Base-by-base conservation (phyloP, 2,113 vertebrate genomes). In the Vimba vimba region DNA sequence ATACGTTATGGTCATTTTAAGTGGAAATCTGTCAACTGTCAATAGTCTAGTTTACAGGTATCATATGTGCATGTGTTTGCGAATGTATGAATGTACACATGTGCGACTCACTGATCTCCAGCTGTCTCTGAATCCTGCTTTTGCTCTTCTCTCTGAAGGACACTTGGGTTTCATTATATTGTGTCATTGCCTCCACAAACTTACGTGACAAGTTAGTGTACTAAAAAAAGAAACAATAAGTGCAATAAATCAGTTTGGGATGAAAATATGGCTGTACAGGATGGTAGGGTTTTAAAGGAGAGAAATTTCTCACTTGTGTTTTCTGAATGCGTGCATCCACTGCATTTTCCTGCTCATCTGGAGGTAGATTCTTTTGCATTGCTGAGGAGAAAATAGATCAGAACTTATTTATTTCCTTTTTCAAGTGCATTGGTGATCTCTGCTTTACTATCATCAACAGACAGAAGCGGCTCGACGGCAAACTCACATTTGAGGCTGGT, bases 121-220 rank as follows among this genome's bases (percentile, higher is more conserved):
- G 92, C 86, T 99, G 98, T 17, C 98, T 96, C 90, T 97, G 97
- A 81, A 99, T 99, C 45, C 98, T 95, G 80, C 95, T 94, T 91
- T 99, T 99, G 93, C 97, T 99, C 85, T 96, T 96, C 77, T 99
- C 97, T 88, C 98, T 95, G 89, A 99, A 99, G 1, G 95, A 94
- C 33, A 96, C 96, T 91, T 99, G 98, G 0, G 96, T 97, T 90
- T 97, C 94, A 0, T 98, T 99, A 91, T 98, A 99, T 50, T 94
- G 94, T 0, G 96, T 97, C 98, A 99, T 99, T 82, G 97, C 97
- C 55, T 98, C 97, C 92, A 97, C 97, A 91, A 99, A 99, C 93
- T 97, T 98, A 88, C 96, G 96, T 27, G 97, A 96, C 52, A 99
- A 93, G 1, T 98, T 96, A 0, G 96, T 95, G 88, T 99, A 95